Evolutionary conservation across 1,140 invertebrate genomes (phyloP).

Genomic region (Onthophagus taurus): DNA sequence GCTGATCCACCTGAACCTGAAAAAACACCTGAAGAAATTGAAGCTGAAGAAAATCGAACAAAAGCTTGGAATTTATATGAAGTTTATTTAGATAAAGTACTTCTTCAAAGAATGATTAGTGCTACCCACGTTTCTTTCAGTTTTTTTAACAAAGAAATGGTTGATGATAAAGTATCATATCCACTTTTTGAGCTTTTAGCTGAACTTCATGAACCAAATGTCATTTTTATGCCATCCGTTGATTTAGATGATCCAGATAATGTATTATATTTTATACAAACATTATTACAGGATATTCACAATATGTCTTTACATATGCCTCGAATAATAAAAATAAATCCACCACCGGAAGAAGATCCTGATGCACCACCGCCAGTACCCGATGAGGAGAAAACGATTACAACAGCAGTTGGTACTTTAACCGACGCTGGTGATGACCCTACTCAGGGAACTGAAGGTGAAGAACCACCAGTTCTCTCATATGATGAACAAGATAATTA

Average conservation of each 20-base stretch:
- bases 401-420: no score
- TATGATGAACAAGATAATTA: slow-evolving; percentile 16
- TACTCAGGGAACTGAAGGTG: neutral
- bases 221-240: slow-evolving; percentile 54
- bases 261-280: slow-evolving; percentile 35
- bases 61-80: slow-evolving; percentile 52
- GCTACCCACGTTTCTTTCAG: slow-evolving; percentile 37
- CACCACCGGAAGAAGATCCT: no score
- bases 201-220: slow-evolving; percentile 49
- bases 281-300: slow-evolving; percentile 26
- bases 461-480: neutral
- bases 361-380: no score
- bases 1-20: slow-evolving; percentile 1
- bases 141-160: slow-evolving; percentile 36
- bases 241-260: slow-evolving; percentile 47
- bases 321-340: slow-evolving; percentile 20
- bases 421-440: no score
- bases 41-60: slow-evolving; percentile 6
- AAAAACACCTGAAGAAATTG: slow-evolving; percentile 15
- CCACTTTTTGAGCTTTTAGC: slow-evolving; percentile 55
- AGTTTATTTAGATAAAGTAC: slow-evolving; percentile 52
- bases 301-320: slow-evolving; percentile 25
- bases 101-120: slow-evolving; percentile 48
- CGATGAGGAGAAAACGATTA: no score
- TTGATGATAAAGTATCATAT: slow-evolving; percentile 30